Percentiles rank a stretch among this genome's conserved stretches.
phyloP scores from a whole-genome alignment of 1,140 invertebrate species.

The Neodiprion lecontei region DNA sequence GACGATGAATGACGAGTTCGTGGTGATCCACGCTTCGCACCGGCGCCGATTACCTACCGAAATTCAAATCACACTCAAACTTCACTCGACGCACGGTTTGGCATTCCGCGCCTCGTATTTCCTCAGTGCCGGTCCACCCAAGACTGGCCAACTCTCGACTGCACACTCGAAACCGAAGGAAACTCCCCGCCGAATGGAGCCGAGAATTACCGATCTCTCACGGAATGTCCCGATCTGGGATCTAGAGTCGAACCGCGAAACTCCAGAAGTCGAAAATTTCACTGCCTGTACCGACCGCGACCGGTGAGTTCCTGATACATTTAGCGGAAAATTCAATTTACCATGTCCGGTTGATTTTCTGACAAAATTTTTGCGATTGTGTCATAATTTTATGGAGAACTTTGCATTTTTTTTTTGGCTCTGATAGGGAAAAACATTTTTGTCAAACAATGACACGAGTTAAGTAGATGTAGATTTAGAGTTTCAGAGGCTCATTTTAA shows the following conservation, averaged over 20 bases:
- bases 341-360: too few relatives aligned
- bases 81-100: background rate
- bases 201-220: background rate
- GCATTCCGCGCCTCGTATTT: background rate
- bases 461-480: too few relatives aligned
- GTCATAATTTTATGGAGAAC: too few relatives aligned
- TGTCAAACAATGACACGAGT: too few relatives aligned
- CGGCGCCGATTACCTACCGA: background rate
- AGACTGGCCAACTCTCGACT: background rate
- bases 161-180: background rate
- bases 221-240: background rate
- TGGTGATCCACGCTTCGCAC: too few relatives aligned
- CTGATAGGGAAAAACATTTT: too few relatives aligned
- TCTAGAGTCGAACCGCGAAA: background rate
- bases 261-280: background rate
- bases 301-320: background rate
- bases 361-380: too few relatives aligned
- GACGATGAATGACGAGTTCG: too few relatives aligned
- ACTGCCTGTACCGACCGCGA: too few relatives aligned
- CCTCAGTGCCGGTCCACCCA: background rate
- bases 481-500: too few relatives aligned
- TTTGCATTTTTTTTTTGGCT: too few relatives aligned
- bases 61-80: background rate
- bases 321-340: background rate
- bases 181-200: conserved; percentile 1